phyloP scores from a whole-genome alignment of 2,888 invertebrate genomes.

The Prionchulus punctatus region DNA sequence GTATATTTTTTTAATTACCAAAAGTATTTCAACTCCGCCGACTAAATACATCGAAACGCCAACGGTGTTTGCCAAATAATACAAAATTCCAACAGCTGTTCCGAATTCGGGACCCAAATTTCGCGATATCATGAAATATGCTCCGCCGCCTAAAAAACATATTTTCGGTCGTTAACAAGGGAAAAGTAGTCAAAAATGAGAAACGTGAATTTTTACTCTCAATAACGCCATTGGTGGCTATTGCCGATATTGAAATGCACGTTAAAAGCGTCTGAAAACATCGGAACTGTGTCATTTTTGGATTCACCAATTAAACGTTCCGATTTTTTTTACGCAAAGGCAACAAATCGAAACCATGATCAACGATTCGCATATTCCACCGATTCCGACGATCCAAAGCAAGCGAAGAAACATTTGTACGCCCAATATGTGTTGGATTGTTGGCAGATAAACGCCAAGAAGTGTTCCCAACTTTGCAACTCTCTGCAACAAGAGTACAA shows the following conservation, averaged over 20 bases:
- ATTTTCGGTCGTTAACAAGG: not conserved
- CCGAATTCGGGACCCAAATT: slow-evolving; percentile 81
- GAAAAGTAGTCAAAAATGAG: too few species aligned
- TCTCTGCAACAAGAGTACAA: not conserved
- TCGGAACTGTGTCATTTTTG: not conserved
- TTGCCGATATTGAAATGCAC: slow-evolving; percentile 91
- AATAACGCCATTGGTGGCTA: slow-evolving; percentile 94
- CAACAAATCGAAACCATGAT: slow-evolving; percentile 66
- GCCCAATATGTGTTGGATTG: slow-evolving; percentile 98
- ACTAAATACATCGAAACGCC: slow-evolving; percentile 98
- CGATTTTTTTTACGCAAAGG: slow-evolving; percentile 37
- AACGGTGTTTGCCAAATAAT: slow-evolving; percentile 88
- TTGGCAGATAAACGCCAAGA: slow-evolving; percentile 92
- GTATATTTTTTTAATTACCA: slow-evolving; percentile 29
- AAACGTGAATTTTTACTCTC: not conserved
- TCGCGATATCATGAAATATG: slow-evolving; percentile 96
- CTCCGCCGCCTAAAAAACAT: slow-evolving; percentile 65
- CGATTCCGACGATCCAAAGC: slow-evolving; percentile 96
- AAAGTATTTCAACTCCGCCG: slow-evolving; percentile 40
- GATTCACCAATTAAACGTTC: too few species aligned
- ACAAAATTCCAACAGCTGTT: slow-evolving; percentile 90
- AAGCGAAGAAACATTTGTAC: slow-evolving; percentile 96
- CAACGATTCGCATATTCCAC: slow-evolving; percentile 82
- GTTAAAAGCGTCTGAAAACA: slow-evolving; percentile 26
- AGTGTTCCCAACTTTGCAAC: slow-evolving; percentile 84